A percentile compares a stretch with the other conserved stretches of the same genome.
Evolutionary conservation across 2,888 invertebrate species (phyloP).

Genomic region (Salpingus planirostris): DNA sequence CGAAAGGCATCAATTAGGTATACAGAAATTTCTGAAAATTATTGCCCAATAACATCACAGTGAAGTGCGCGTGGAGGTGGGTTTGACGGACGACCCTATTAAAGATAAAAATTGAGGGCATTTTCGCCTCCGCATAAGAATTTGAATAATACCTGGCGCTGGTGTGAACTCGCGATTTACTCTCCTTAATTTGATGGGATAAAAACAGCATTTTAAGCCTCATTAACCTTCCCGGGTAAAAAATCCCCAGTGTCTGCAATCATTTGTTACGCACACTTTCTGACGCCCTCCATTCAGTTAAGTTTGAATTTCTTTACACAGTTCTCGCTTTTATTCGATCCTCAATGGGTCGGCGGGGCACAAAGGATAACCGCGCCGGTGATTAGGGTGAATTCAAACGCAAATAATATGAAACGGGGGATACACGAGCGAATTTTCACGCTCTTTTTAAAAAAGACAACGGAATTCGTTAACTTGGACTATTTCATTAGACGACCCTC

Average conservation of each 20-base stretch:
- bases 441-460: too few relatives aligned
- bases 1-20: too few relatives aligned
- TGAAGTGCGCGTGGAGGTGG: too few relatives aligned
- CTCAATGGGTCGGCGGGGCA: slow-evolving; percentile 20
- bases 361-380: slow-evolving; percentile 21
- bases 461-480: too few relatives aligned
- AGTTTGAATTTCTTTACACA: slow-evolving; percentile 22
- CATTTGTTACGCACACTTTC: slow-evolving; percentile 24
- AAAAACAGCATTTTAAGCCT: slow-evolving; percentile 23
- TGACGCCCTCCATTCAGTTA: slow-evolving; percentile 19
- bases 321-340: slow-evolving; percentile 21
- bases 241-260: slow-evolving; percentile 19
- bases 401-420: slow-evolving; percentile 11
- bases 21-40: too few relatives aligned
- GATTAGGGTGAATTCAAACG: slow-evolving; percentile 22
- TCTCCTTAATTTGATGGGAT: slow-evolving; percentile 12
- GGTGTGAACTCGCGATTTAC: slow-evolving; percentile 5
- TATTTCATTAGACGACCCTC: too few relatives aligned
- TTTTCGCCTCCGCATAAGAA: too few relatives aligned
- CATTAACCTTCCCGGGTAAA: slow-evolving; percentile 24
- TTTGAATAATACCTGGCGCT: too few relatives aligned
- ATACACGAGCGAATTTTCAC: too few relatives aligned
- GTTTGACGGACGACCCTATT: too few relatives aligned
- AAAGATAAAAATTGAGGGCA: too few relatives aligned
- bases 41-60: too few relatives aligned